Evolutionary conservation across 2,797 vertebrate genomes (phyloP), one percentile per base, ranked within the genome.

Genomic region (Parauchenoglanis ngamensis): DNA sequence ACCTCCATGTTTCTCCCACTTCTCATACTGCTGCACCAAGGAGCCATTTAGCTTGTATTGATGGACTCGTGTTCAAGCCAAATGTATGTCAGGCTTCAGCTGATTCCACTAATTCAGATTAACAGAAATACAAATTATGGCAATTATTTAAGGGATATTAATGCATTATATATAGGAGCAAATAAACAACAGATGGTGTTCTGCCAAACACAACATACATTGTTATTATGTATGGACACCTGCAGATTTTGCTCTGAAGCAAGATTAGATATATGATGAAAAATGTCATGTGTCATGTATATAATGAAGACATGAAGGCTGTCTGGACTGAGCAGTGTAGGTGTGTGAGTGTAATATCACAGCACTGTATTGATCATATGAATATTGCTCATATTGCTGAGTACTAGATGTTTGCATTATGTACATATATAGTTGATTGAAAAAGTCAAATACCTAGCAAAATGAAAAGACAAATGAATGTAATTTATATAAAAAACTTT

Each of bases 1-100:
- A 61, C 56, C 65, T 68, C 65, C 85, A 8, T 40, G 59, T 82
- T 57, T 85, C 81, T 31, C 28, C 46, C 19, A 52, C n/a, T 31
- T 86, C 31, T 46, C 76, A 87, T 83, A 56, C 40, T 77, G 59
- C 44, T 84, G 52, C 57, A 88, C 76, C 88, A 86, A 76, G 81
- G 19, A 80, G 67, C 56, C 54, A 65, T 86, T 83, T 80, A 83
- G 65, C 7, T 54, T 84, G 63, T 86, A 84, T 83, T 84, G 75
- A 68, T 40, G 17, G 46, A 77, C 31, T 79, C 77, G 57, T n/a
- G 61, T 61, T 44, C 56, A 59, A 3, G 31, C 54, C 52, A 78
- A 78, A 57, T 35, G 54, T 83, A 77, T 65, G 65, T 85, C 59
- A 77, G 72, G 40, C 61, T 77, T 85, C 21, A 87, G 11, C 80